Conservation (phyloP, 2,113 vertebrate genomes). For the Trinectes maculatus region DNA sequence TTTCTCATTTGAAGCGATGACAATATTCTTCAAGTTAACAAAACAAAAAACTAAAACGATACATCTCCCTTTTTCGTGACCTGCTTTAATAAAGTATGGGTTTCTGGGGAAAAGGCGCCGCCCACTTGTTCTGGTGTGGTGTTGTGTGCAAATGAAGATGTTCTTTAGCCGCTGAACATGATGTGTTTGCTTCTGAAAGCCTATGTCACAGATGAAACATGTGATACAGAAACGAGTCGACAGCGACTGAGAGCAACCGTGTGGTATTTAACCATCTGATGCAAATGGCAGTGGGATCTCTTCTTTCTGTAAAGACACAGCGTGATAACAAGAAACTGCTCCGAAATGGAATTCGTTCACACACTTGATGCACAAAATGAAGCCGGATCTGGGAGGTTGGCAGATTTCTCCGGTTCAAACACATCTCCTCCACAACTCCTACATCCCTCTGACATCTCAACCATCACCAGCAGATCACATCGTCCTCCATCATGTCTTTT, state of each 20-base stretch:
- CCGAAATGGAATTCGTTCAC: slow-evolving; percentile 20
- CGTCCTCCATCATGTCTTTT: neutral
- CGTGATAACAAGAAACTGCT: neutral
- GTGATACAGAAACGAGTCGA: neutral
- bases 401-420: slow-evolving; percentile 20
- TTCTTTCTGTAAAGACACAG: neutral
- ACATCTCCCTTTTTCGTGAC: too few species aligned
- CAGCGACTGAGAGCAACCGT: neutral
- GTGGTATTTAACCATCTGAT: neutral
- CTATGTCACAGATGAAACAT: too few species aligned
- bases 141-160: neutral
- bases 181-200: neutral
- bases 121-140: too few species aligned
- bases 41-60: too few species aligned
- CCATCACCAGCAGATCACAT: slow-evolving; percentile 5
- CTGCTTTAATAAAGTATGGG: too few species aligned
- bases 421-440: slow-evolving; percentile 15
- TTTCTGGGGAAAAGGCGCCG: too few species aligned
- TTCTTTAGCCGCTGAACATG: too few species aligned
- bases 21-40: too few species aligned
- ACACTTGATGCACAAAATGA: slow-evolving; percentile 13
- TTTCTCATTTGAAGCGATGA: too few species aligned
- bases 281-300: neutral
- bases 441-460: slow-evolving; percentile 13
- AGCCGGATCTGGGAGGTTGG: slow-evolving; percentile 13